phyloP scores from a whole-genome alignment of 1,140 invertebrate genomes.

The Radopholus similis region DNA sequence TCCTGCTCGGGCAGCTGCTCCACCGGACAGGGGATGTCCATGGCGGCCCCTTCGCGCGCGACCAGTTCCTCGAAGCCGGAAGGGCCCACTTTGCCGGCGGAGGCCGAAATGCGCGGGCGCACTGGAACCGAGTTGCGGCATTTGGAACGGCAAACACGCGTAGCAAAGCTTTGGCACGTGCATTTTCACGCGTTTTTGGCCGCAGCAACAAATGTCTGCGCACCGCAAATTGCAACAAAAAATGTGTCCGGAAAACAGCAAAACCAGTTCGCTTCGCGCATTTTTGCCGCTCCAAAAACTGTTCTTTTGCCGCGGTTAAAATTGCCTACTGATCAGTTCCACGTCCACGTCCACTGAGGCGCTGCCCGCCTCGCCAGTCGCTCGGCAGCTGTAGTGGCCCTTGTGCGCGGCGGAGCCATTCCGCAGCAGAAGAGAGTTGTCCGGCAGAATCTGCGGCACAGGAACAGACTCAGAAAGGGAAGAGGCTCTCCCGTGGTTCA shows the following conservation, averaged over 20 bases:
- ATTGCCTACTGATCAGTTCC: constrained; percentile 62
- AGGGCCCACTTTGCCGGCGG: constrained; percentile 13
- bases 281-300: too few relatives aligned
- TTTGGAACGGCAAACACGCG: constrained; percentile 8
- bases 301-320: too few relatives aligned
- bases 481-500: constrained; percentile 1
- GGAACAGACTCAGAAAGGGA: constrained; percentile 5
- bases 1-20: constrained; percentile 47
- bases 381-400: constrained; percentile 63
- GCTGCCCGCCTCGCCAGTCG: constrained; percentile 63
- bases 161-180: not conserved
- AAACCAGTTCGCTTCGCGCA: too few relatives aligned
- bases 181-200: not conserved
- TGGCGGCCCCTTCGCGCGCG: constrained; percentile 31
- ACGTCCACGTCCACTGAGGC: constrained; percentile 61
- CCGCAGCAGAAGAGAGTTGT: constrained; percentile 47
- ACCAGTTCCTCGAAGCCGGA: constrained; percentile 14
- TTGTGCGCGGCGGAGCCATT: constrained; percentile 52
- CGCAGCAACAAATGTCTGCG: not conserved
- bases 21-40: constrained; percentile 41
- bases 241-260: too few relatives aligned
- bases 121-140: constrained; percentile 30
- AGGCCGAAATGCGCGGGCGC: constrained; percentile 24
- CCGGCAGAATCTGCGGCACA: constrained; percentile 40
- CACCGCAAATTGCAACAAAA: not conserved